phyloP scores from a whole-genome alignment of 2,888 invertebrate species.

The Nemurella pictetii region DNA sequence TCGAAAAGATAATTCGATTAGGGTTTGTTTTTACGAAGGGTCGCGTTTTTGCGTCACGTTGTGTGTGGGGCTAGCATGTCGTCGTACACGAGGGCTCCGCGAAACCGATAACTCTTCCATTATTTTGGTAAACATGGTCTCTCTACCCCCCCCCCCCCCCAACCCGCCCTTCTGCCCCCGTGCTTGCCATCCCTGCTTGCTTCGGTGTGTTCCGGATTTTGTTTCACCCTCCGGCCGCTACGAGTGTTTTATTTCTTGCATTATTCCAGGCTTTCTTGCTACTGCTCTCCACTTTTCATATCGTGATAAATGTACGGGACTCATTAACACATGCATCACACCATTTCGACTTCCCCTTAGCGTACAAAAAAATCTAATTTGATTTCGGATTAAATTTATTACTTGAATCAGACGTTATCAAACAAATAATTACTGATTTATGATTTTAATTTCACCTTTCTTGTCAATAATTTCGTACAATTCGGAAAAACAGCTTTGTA shows the following conservation, averaged over 20 bases:
- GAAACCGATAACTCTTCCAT: slow-evolving; percentile 4
- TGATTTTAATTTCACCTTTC: not conserved
- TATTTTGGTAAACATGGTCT: not conserved
- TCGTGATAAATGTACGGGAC: not conserved
- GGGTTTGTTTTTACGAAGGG: not conserved
- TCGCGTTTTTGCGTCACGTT: not conserved
- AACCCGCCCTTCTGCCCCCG: not conserved
- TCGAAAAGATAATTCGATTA: slow-evolving; percentile 7
- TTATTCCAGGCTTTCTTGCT: not conserved
- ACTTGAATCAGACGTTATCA: not conserved
- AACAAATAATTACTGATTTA: not conserved
- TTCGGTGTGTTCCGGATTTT: not conserved
- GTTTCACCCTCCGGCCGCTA: not conserved
- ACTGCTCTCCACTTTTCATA: not conserved
- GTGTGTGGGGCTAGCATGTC: not conserved
- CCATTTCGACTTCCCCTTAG: not conserved
- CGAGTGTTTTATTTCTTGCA: not conserved
- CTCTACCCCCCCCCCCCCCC: not conserved
- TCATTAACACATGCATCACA: not conserved
- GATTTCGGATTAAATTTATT: not conserved
- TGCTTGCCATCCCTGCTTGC: not conserved
- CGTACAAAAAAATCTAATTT: not conserved
- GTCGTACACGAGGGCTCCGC: not conserved
- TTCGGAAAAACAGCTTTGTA: too few species aligned
- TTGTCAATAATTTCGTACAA: not conserved